Evolutionary conservation across 2,113 vertebrate species (phyloP).

Genomic region (Phyllostomus discolor): DNA sequence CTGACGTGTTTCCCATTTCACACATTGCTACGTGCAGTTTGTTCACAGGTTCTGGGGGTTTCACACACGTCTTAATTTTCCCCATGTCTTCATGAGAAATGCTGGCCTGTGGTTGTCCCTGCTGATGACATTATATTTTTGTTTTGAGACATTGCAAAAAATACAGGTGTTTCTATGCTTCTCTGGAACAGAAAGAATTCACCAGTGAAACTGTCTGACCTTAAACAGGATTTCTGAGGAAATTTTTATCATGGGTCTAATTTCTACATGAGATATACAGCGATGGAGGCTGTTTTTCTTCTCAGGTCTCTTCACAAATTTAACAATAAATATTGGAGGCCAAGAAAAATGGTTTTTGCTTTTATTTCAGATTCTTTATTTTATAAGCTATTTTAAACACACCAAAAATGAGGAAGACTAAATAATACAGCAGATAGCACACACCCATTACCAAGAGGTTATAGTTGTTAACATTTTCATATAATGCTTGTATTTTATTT

Average conservation of each 20-base stretch:
- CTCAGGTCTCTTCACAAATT: background rate
- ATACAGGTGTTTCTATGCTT: background rate
- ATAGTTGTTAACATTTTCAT: background rate
- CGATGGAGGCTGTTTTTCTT: background rate
- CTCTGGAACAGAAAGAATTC: background rate
- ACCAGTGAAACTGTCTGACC: background rate
- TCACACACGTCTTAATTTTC: background rate
- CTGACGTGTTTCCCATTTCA: rapidly evolving
- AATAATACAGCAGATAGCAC: background rate
- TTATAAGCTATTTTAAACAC: background rate
- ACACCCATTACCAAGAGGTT: background rate
- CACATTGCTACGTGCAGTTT: background rate
- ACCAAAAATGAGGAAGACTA: background rate
- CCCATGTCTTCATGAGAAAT: background rate
- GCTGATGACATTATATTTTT: background rate
- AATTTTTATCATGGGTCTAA: background rate
- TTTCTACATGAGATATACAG: background rate
- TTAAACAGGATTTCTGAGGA: background rate
- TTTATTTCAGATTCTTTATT: background rate
- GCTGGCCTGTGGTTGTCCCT: background rate
- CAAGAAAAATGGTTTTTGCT: background rate
- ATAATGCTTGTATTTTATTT: background rate
- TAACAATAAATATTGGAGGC: background rate
- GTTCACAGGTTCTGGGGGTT: background rate
- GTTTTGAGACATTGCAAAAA: background rate